Base-by-base conservation (phyloP, 2,888 invertebrate genomes). In the Desoria tigrina region DNA sequence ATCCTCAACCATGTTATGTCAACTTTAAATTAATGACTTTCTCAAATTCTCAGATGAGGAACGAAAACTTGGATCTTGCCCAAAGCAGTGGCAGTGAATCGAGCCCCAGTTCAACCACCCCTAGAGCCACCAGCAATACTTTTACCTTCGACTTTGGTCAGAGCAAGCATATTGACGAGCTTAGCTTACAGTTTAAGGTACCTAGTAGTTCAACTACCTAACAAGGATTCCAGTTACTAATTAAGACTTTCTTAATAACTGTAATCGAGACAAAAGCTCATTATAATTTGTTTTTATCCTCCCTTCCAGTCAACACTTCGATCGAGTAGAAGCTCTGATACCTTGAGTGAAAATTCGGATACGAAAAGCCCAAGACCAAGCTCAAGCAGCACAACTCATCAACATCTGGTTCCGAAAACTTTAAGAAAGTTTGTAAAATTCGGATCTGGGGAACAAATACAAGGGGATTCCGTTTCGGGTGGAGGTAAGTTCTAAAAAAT, bases 1-100 rank as follows among this genome's bases (percentile, higher is more conserved):
- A 32, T 32, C 11, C 11, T 32, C 11, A 32, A 11, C n/a, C 32
- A 32, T 32, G 32, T 32, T 32, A 32, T 32, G 32, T 4, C 32
- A 32, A 7, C 32, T 32, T 4, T 32, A 32, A 32, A 11, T 32
- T 32, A 32, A 32, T 32, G 11, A 32, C 4, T 7, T 32, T 4
- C 11, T 32, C 32, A 32, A 32, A 7, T 32, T 11, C 4, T 32
- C 49, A 72, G 70, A 74, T 74, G 74, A 67, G 74, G 53, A 74
- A 74, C 69, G 74, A 74, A 63, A 74, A 74, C 56, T 65, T 74
- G 63, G 74, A 74, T 57, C 65, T 74, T 69, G 72, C 71, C 65
- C 72, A 71, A 65, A 74, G 74, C 61, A 72, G 72, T 56, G 72
- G 74, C 27, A 74, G 74, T 55, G 74, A 74, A 42, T 69, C 69